Conservation (phyloP, 2,113 vertebrate species). For the Hymenochirus boettgeri region DNA sequence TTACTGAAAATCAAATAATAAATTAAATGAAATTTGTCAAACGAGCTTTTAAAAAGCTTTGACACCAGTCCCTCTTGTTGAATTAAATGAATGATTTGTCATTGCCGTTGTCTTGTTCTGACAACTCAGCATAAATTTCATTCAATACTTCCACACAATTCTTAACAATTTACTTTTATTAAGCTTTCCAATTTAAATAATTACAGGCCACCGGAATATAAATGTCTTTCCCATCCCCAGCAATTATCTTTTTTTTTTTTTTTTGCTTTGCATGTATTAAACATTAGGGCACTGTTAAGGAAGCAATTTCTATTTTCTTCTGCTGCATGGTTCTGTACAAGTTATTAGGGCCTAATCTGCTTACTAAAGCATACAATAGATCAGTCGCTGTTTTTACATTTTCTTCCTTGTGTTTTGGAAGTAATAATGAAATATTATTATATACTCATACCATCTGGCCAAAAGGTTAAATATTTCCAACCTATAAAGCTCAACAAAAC, state of each 20-base stretch:
- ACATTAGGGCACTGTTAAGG: conserved; percentile 8
- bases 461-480: too few relatives aligned
- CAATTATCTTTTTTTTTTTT: conserved; percentile 28
- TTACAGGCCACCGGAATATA: conserved; percentile 36
- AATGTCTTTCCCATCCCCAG: conserved; percentile 27
- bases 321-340: neutral
- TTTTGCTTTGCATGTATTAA: conserved; percentile 8
- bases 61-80: conserved; percentile 22
- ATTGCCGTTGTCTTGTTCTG: conserved; percentile 21
- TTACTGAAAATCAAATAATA: neutral
- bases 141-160: conserved; percentile 30
- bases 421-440: too few relatives aligned
- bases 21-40: conserved; percentile 1
- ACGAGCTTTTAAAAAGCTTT: conserved; percentile 13
- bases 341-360: neutral
- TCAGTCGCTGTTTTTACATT: too few relatives aligned
- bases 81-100: conserved; percentile 21
- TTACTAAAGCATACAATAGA: too few relatives aligned
- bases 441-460: too few relatives aligned
- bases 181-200: conserved; percentile 40
- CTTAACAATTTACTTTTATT: conserved; percentile 31
- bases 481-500: too few relatives aligned
- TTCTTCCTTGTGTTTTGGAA: too few relatives aligned
- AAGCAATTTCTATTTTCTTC: neutral
- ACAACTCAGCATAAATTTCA: conserved; percentile 36